Evolutionary conservation across 2,113 vertebrate species (phyloP).

Genomic region (Nothobranchius furzeri): DNA sequence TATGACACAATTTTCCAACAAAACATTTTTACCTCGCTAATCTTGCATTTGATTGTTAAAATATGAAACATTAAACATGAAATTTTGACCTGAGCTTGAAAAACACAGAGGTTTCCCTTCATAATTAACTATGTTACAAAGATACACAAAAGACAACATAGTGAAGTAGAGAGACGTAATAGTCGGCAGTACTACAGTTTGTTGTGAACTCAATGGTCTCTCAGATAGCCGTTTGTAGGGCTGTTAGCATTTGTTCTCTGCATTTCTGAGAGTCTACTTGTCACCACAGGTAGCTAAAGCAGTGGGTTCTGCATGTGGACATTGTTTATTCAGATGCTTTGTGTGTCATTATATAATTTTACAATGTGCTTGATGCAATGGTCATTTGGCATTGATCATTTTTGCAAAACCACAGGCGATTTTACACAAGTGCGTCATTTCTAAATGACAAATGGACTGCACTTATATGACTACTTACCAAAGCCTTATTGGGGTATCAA

Average conservation of each 20-base stretch:
- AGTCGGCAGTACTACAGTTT: conserved; percentile 20
- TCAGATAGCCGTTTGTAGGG: conserved; percentile 40
- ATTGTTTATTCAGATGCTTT: conserved; percentile 23
- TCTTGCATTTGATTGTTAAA: not conserved
- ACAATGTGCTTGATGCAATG: conserved; percentile 1
- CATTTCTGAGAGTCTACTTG: conserved; percentile 41
- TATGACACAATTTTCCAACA: not conserved
- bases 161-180: conserved; percentile 6
- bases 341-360: conserved; percentile 26
- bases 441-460: not conserved
- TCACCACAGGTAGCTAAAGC: conserved; percentile 27
- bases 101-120: not conserved
- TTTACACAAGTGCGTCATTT: conserved; percentile 39
- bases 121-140: not conserved
- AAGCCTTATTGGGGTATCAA: not conserved
- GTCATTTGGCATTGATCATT: not conserved
- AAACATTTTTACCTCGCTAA: not conserved
- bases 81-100: too few relatives aligned
- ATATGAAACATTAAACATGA: too few relatives aligned
- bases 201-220: conserved; percentile 40
- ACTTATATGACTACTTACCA: not conserved
- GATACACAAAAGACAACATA: not conserved
- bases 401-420: conserved; percentile 2
- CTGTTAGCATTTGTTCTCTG: conserved; percentile 41
- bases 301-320: conserved; percentile 5